Percentiles rank a stretch among this genome's conserved stretches.
Evolutionary conservation across 2,888 invertebrate genomes (phyloP).

Genomic region (Aporophyla lueneburgensis): DNA sequence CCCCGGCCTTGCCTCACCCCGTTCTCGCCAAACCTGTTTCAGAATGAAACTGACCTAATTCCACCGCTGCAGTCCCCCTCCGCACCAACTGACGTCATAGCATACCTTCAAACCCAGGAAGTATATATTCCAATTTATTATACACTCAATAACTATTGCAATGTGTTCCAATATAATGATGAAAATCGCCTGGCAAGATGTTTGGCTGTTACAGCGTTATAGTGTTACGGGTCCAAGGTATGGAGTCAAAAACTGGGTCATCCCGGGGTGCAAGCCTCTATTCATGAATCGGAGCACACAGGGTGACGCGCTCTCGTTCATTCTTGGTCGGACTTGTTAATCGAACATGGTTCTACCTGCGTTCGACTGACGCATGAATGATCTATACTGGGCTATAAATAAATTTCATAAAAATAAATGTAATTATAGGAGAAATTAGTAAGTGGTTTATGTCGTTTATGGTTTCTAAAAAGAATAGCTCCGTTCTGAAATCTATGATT

Average conservation of each 20-base stretch:
- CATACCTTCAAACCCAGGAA: conserved; percentile 75
- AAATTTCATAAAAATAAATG: conserved; percentile 24
- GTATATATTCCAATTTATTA: conserved; percentile 74
- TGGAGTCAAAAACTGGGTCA: conserved; percentile 92
- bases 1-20: conserved; percentile 73
- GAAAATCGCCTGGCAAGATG: conserved; percentile 55
- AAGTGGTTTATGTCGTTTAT: not conserved
- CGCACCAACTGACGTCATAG: conserved; percentile 91
- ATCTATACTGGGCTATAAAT: conserved; percentile 55
- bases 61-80: conserved; percentile 86
- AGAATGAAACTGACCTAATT: conserved; percentile 93
- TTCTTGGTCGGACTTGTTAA: conserved; percentile 84
- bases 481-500: not conserved
- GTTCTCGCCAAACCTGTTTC: conserved; percentile 87
- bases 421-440: not conserved
- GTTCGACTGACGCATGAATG: conserved; percentile 73
- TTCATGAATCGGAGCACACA: conserved; percentile 90
- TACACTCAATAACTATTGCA: conserved; percentile 64
- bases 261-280: conserved; percentile 92
- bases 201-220: conserved; percentile 71
- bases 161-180: conserved; percentile 48
- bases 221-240: conserved; percentile 62
- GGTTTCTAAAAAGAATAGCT: not conserved
- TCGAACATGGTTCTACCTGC: conserved; percentile 77
- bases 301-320: conserved; percentile 85